phyloP scores from a whole-genome alignment of 2,113 vertebrate genomes.

The Synodontis membranacea region DNA sequence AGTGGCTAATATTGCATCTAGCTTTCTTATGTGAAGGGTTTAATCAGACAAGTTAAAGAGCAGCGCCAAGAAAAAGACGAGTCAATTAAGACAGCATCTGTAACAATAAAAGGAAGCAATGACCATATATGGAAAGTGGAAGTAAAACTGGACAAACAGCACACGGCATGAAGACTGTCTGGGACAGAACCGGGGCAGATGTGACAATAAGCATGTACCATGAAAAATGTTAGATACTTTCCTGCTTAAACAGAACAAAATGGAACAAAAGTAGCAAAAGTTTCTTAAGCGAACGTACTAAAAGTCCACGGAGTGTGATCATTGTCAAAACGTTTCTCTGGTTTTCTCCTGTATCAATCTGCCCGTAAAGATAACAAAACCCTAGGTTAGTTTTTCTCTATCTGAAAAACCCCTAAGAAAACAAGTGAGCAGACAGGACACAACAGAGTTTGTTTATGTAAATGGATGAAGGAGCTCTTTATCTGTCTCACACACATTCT shows the following conservation, averaged over 20 bases:
- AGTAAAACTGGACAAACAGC: background rate
- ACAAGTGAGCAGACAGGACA: background rate
- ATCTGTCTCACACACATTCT: slow-evolving; percentile 25
- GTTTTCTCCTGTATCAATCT: background rate
- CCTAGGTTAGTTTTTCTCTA: background rate
- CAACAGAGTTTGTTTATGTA: slow-evolving; percentile 28
- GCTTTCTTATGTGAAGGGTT: background rate
- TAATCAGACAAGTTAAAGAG: background rate
- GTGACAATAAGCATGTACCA: background rate
- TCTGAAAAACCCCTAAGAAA: background rate
- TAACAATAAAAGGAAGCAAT: background rate
- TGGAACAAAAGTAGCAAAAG: background rate
- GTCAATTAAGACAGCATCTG: no score
- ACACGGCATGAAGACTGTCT: background rate
- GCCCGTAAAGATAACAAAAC: background rate
- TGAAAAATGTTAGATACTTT: background rate
- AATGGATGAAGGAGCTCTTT: background rate
- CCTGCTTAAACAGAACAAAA: background rate
- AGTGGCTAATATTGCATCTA: background rate
- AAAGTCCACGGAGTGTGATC: background rate
- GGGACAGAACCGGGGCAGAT: background rate
- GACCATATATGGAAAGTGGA: background rate
- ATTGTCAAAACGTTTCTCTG: background rate
- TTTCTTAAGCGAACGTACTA: background rate
- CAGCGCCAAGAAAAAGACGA: background rate